Base-by-base conservation (phyloP, 1,140 invertebrate genomes). In the Saccostrea cuccullata region DNA sequence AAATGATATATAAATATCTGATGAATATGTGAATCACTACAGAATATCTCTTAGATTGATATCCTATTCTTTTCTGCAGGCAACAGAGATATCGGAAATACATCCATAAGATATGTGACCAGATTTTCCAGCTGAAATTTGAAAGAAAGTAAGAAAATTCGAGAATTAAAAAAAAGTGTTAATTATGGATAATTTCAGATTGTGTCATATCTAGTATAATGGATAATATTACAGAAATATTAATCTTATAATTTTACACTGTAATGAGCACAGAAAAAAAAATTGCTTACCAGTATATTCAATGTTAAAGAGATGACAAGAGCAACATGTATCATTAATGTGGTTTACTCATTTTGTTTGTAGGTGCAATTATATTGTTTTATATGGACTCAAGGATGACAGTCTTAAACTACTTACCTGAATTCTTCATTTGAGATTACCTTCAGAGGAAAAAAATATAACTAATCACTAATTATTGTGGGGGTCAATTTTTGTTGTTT, bases 331-430 rank as follows among this genome's bases (percentile, higher is more conserved):
- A 15, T 85, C 11, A 82, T 40, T 40, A 17, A 5, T 87, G 55
- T 77, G 55, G 40, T 30, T n/a, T 55, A 17, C n/a, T 82, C 12
- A 82, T 85, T 86, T 85, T 84, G 40, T 70, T 89, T 89, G 77
- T 87, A 91, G 92, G 86, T 91, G 86, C 84, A 88, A 56, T 84
- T 91, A 86, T 87, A 89, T 93, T 23, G 90, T 92, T 23, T 56
- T 93, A 55, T 93, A 92, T 90, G 91, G 92, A 60, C 84, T 90
- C 12, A 93, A 93, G 55, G 92, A 93, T 85, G 91, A 93, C 56
- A 90, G 90, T 77, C 58, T 93, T 6, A 91, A 90, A 73, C 90
- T 93, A 8, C 73, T 93, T 15, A 90, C 90, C 13, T 92, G 73
- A 84, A n/a, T 82, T n/a, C n/a, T 36, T 26, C 8, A 30, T 15